Evolutionary conservation across 2,888 invertebrate genomes (phyloP).

Genomic region (Eucera pruinosa): DNA sequence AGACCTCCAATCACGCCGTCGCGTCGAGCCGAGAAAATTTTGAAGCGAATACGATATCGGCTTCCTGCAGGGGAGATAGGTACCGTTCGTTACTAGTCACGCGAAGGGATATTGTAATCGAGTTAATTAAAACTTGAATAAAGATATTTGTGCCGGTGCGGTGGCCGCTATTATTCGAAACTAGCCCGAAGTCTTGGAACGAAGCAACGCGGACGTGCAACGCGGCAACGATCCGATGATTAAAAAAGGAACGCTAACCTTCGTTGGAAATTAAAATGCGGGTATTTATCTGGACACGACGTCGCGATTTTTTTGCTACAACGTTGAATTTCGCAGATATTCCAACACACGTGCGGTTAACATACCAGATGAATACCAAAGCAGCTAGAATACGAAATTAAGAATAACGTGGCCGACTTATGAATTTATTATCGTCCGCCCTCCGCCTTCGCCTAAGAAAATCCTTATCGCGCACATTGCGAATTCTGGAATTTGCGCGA

Average conservation of each 20-base stretch:
- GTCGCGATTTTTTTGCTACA: too few species aligned
- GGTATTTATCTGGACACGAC: too few species aligned
- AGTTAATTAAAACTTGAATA: conserved; percentile 54
- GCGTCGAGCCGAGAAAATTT: conserved; percentile 29
- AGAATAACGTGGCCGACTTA: conserved; percentile 7
- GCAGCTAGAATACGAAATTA: neutral
- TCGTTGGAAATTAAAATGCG: conserved; percentile 12
- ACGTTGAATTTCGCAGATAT: too few species aligned
- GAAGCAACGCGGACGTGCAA: neutral
- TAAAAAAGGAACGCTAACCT: neutral
- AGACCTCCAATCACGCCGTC: neutral
- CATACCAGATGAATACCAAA: neutral
- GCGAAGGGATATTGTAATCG: conserved; percentile 32
- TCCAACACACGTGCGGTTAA: neutral
- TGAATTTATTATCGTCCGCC: conserved; percentile 11
- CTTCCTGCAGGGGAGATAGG: neutral
- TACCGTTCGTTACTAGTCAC: conserved; percentile 18
- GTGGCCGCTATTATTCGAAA: neutral
- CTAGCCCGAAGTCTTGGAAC: neutral
- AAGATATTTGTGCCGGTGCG: conserved; percentile 25
- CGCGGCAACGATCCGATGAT: neutral
- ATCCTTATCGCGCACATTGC: neutral
- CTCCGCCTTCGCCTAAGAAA: too few species aligned
- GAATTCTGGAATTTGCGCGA: neutral
- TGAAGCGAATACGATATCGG: conserved; percentile 24